Evolutionary conservation across 2,888 invertebrate species (phyloP).

Genomic region (Eretmocerus hayati): DNA sequence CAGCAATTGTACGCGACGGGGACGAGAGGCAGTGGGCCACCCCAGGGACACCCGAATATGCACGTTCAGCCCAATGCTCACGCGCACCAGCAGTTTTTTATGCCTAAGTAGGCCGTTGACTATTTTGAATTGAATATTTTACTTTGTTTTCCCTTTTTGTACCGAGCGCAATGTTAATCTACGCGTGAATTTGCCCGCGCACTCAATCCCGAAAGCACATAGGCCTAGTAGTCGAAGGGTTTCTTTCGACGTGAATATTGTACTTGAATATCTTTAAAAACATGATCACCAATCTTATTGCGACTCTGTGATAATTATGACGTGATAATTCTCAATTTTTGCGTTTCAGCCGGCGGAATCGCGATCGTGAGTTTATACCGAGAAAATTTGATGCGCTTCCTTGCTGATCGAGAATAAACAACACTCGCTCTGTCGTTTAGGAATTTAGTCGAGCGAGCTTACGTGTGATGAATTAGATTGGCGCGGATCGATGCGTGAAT

Average conservation of each 20-base stretch:
- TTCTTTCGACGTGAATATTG: constrained; percentile 4
- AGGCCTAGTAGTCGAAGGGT: constrained; percentile 18
- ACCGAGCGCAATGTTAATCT: neutral
- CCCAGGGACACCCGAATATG: constrained; percentile 45
- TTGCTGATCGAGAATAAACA: constrained; percentile 8
- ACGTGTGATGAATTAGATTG: constrained; percentile 1
- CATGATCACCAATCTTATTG: neutral
- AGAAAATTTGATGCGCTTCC: constrained; percentile 18
- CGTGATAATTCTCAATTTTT: constrained; percentile 15
- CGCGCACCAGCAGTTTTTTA: constrained; percentile 48
- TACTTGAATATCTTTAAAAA: constrained; percentile 9
- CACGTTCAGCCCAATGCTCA: constrained; percentile 46
- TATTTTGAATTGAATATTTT: neutral
- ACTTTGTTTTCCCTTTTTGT: too few relatives aligned
- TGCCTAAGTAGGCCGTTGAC: constrained; percentile 41
- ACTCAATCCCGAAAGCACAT: neutral
- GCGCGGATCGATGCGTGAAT: neutral
- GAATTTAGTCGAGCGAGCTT: constrained; percentile 9
- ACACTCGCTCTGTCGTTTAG: constrained; percentile 10
- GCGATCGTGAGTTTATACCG: constrained; percentile 2
- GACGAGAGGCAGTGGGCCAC: constrained; percentile 52
- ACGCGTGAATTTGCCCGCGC: neutral
- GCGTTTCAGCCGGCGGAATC: constrained; percentile 14
- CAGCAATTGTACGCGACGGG: constrained; percentile 89
- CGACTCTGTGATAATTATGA: constrained; percentile 3